phyloP scores from a whole-genome alignment of 2,888 invertebrate genomes.

The Apomyelois bistriatella region DNA sequence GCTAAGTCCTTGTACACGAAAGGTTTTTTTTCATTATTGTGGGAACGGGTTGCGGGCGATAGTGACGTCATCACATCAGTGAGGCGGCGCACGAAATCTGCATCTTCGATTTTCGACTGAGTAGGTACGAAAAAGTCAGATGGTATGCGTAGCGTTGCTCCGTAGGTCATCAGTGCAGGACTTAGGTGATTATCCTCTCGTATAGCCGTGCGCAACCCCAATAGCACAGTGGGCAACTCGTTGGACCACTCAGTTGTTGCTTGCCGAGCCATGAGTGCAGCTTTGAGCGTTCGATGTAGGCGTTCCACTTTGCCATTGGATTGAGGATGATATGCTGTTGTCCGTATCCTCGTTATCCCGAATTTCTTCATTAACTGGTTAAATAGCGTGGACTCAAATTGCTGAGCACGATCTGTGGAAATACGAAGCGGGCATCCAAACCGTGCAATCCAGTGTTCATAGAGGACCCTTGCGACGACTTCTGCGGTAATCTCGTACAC shows the following conservation, averaged over 20 bases:
- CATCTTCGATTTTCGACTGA: neutral
- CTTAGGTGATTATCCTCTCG: neutral
- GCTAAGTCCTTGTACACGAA: neutral
- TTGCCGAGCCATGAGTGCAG: conserved; percentile 23
- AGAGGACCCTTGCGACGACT: conserved; percentile 22
- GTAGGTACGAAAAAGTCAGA: neutral
- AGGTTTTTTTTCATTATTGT: neutral
- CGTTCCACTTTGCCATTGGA: conserved; percentile 26
- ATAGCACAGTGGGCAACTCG: conserved; percentile 32
- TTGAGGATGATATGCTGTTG: conserved; percentile 24
- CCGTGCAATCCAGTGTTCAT: conserved; percentile 23
- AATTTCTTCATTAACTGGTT: conserved; percentile 23
- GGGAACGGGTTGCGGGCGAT: neutral
- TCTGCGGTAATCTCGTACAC: conserved; percentile 25
- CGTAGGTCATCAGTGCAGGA: neutral
- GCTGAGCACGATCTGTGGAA: conserved; percentile 38
- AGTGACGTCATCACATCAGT: neutral
- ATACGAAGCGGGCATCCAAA: conserved; percentile 25
- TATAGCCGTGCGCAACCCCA: neutral
- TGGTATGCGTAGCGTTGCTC: neutral
- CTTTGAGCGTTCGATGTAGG: conserved; percentile 28
- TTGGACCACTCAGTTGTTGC: conserved; percentile 20
- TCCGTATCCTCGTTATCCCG: conserved; percentile 17
- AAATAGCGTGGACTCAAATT: conserved; percentile 34
- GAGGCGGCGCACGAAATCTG: neutral